Evolutionary conservation across 2,113 vertebrate species (phyloP).

Genomic region (Bufo bufo): DNA sequence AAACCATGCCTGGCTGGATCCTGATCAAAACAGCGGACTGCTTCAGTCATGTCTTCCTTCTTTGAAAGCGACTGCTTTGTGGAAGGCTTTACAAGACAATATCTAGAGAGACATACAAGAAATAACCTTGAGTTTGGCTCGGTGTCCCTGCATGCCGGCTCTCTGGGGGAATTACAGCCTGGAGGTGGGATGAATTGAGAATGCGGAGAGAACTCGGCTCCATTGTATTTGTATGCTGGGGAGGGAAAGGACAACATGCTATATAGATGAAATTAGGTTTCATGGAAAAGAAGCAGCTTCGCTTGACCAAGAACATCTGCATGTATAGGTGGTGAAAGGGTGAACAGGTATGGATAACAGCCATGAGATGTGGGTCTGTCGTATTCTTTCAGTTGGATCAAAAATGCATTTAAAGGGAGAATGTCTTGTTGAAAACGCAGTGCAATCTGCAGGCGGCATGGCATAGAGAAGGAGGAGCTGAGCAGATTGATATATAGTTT

Average conservation of each 20-base stretch:
- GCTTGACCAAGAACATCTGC: not conserved
- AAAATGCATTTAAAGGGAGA: not conserved
- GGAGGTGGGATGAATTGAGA: not conserved
- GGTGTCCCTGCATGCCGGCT: slow-evolving; percentile 17
- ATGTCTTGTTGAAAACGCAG: too few relatives aligned
- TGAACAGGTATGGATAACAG: not conserved
- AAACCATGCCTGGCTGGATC: not conserved
- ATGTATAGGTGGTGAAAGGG: not conserved
- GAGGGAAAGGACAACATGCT: slow-evolving; percentile 20
- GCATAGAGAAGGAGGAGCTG: too few relatives aligned
- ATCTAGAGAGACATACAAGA: slow-evolving; percentile 32
- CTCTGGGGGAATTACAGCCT: slow-evolving; percentile 38
- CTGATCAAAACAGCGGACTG: not conserved
- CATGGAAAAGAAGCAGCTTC: slow-evolving; percentile 9
- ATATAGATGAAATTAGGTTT: slow-evolving; percentile 61
- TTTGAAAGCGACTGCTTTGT: slow-evolving; percentile 8
- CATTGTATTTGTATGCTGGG: slow-evolving; percentile 51
- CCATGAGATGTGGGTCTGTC: not conserved
- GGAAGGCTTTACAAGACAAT: slow-evolving; percentile 29
- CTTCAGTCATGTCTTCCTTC: not conserved
- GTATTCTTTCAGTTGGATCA: not conserved
- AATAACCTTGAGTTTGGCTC: slow-evolving; percentile 45
- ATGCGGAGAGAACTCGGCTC: not conserved
- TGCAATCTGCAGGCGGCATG: too few relatives aligned
- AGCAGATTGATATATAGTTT: too few relatives aligned